Evolutionary conservation across 2,888 invertebrate genomes (phyloP).

Genomic region (Patella depressa): DNA sequence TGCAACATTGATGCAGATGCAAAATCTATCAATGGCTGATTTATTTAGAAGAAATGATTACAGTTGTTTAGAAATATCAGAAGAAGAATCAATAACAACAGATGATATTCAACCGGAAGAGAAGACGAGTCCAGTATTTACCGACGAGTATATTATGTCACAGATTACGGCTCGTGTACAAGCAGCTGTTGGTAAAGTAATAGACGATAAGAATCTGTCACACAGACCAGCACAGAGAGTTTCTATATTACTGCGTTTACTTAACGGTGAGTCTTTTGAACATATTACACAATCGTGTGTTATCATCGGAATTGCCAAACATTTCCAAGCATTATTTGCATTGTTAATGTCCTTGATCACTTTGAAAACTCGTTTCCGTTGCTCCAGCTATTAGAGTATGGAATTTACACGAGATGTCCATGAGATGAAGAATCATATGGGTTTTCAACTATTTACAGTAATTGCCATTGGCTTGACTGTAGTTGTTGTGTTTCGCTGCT

Average conservation of each 20-base stretch:
- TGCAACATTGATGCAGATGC: conserved; percentile 46
- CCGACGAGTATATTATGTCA: conserved; percentile 12
- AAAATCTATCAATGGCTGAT: conserved; percentile 38
- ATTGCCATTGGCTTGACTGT: too few species aligned
- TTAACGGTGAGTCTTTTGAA: not conserved
- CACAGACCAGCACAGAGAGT: conserved; percentile 51
- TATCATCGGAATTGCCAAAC: too few species aligned
- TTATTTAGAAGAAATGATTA: conserved; percentile 29
- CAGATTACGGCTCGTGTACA: conserved; percentile 51
- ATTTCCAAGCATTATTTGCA: too few species aligned
- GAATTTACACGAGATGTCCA: too few species aligned
- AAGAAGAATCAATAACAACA: not conserved
- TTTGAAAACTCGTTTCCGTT: too few species aligned
- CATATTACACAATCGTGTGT: too few species aligned
- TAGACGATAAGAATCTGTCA: conserved; percentile 37
- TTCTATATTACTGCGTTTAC: conserved; percentile 40
- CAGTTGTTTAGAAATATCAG: not conserved
- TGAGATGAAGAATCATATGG: too few species aligned
- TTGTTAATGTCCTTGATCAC: too few species aligned
- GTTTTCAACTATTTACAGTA: too few species aligned
- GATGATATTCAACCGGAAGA: conserved; percentile 14
- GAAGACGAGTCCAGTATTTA: conserved; percentile 14
- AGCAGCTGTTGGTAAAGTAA: conserved; percentile 55
- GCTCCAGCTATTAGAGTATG: too few species aligned
- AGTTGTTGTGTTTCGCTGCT: too few species aligned